Percentiles rank a stretch among this genome's conserved stretches.
Evolutionary conservation across 1,140 invertebrate genomes (phyloP).

Genomic region (Himalopsyche phryganea): DNA sequence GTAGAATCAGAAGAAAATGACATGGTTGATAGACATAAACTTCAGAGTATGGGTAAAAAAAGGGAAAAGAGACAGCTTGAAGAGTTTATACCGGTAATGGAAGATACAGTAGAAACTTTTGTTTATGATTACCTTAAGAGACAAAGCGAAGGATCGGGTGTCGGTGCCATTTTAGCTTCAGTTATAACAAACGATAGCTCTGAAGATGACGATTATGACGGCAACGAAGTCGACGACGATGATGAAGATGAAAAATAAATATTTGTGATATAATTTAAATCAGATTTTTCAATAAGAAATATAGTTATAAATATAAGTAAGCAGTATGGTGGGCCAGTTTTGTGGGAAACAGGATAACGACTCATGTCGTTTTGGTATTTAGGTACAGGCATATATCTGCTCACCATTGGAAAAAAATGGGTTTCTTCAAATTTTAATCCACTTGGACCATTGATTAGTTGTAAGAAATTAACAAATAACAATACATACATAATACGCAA

Average conservation of each 20-base stretch:
- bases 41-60: conserved; percentile 30
- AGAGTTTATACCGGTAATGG: conserved; percentile 43
- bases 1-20: conserved; percentile 52
- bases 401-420: too few species aligned
- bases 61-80: conserved; percentile 44
- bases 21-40: conserved; percentile 39
- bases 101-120: conserved; percentile 44
- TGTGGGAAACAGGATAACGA: too few species aligned
- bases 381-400: too few species aligned
- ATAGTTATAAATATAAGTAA: too few species aligned
- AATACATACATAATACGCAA: too few species aligned
- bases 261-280: conserved; percentile 18
- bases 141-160: conserved; percentile 40
- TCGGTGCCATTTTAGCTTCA: conserved; percentile 42
- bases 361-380: too few species aligned
- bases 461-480: too few species aligned
- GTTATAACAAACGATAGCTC: conserved; percentile 41
- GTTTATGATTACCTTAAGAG: conserved; percentile 44
- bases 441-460: too few species aligned
- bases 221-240: conserved; percentile 27
- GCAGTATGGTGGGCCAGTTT: too few species aligned
- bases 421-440: too few species aligned
- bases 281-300: too few species aligned
- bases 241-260: conserved; percentile 1
- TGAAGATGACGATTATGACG: conserved; percentile 35